Conservation (phyloP, 2,888 invertebrate species). For the Yponomeuta malinellus region DNA sequence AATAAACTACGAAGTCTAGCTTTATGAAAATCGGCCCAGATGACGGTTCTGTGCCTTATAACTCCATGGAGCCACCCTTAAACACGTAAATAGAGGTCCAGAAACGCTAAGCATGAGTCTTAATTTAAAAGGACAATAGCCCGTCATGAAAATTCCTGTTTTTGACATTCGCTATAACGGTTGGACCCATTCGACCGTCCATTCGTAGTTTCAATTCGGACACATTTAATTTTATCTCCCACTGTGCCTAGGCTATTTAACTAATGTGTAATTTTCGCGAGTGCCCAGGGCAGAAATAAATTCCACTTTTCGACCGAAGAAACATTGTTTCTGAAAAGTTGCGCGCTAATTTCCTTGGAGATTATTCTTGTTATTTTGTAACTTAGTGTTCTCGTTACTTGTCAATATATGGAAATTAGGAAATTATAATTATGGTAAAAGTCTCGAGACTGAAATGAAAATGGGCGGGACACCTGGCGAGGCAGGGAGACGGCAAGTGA, state of each 20-base stretch:
- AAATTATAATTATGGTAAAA: no score
- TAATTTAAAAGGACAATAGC: constrained; percentile 5
- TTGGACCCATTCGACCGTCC: constrained; percentile 30
- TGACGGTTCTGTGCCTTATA: not conserved
- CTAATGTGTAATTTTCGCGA: constrained; percentile 10
- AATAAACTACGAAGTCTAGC: not conserved
- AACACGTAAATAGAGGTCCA: constrained; percentile 2
- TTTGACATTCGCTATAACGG: constrained; percentile 37
- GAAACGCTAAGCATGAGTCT: not conserved
- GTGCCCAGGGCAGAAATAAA: not conserved
- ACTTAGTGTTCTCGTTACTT: not conserved
- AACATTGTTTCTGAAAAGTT: not conserved
- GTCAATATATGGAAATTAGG: no score
- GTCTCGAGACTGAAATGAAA: no score
- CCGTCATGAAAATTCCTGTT: constrained; percentile 20
- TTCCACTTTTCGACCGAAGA: constrained; percentile 4
- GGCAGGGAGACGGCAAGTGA: no score
- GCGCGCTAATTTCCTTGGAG: not conserved
- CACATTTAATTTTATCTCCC: constrained; percentile 12
- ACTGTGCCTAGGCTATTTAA: constrained; percentile 4
- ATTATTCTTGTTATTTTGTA: not conserved
- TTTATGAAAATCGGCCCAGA: not conserved
- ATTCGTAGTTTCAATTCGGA: constrained; percentile 25
- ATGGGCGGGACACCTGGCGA: no score
- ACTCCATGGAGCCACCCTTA: no score